These are phyloP conservation scores for Atta texana DNA, from an alignment of 1,140 invertebrate species.

Conservation along the genomic window DNA sequence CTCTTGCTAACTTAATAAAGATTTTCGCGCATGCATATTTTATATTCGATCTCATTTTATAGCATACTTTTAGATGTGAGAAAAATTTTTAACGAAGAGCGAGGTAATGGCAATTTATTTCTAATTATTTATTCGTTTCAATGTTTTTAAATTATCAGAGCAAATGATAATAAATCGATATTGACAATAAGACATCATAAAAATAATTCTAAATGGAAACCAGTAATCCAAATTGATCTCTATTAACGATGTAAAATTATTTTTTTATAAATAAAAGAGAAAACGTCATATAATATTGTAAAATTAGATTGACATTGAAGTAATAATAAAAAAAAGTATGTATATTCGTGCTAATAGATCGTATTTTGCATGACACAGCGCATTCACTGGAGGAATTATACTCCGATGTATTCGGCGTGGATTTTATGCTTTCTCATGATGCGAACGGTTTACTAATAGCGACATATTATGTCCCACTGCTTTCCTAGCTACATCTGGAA, in stretches of 20 bases:
- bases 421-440: neutral
- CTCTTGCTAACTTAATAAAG: too few species aligned
- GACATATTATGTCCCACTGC: neutral
- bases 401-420: neutral
- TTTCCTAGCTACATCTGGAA: neutral
- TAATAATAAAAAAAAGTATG: neutral
- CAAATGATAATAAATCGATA: neutral
- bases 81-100: neutral
- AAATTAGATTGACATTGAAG: neutral
- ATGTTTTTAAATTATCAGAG: neutral
- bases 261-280: neutral
- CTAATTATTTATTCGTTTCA: slow-evolving; percentile 15
- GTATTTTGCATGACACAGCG: neutral
- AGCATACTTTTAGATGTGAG: neutral
- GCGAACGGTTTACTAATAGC: neutral
- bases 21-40: neutral
- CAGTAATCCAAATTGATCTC: neutral
- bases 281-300: neutral
- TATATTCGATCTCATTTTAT: neutral
- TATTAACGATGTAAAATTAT: neutral
- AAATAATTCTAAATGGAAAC: neutral
- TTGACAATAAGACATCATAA: neutral
- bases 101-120: neutral
- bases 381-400: slow-evolving; percentile 1
- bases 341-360: neutral